These are phyloP conservation scores for Euphonia xanthogaster DNA, from an alignment of 2,797 vertebrate species.

Conservation along the genomic window DNA sequence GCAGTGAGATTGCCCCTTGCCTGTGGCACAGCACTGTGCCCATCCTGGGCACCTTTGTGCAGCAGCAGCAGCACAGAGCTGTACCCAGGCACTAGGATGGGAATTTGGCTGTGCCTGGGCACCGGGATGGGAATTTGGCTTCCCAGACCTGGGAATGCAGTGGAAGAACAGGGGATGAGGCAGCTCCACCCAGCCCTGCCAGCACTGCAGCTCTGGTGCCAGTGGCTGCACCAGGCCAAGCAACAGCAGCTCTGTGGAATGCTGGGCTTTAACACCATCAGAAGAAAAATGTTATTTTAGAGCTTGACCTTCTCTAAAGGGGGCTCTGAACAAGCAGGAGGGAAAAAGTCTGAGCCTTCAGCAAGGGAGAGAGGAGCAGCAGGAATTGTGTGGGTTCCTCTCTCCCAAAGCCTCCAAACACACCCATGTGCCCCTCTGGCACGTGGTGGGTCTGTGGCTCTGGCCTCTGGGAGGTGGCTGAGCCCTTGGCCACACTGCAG, in stretches of 20 bases:
- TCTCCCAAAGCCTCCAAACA: neutral
- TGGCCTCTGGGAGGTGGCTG: fast-evolving
- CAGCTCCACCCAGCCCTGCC: neutral
- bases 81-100: neutral
- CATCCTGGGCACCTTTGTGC: fast-evolving
- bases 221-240: neutral
- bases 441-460: fast-evolving
- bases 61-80: neutral
- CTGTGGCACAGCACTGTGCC: fast-evolving
- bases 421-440: fast-evolving
- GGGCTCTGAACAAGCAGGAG: neutral
- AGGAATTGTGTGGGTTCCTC: neutral
- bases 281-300: neutral
- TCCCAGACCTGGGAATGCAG: neutral
- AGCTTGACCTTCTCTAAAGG: neutral
- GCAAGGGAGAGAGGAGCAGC: neutral
- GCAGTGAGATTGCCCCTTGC: neutral
- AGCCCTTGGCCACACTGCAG: neutral
- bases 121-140: neutral
- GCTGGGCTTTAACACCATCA: neutral
- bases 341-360: neutral
- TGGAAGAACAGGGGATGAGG: neutral
- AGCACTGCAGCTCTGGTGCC: neutral
- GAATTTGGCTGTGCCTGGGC: no score
- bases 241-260: fast-evolving